A percentile compares a stretch with the other conserved stretches of the same genome.
phyloP scores from a whole-genome alignment of 2,888 invertebrate species.

The Scotopteryx bipunctaria region DNA sequence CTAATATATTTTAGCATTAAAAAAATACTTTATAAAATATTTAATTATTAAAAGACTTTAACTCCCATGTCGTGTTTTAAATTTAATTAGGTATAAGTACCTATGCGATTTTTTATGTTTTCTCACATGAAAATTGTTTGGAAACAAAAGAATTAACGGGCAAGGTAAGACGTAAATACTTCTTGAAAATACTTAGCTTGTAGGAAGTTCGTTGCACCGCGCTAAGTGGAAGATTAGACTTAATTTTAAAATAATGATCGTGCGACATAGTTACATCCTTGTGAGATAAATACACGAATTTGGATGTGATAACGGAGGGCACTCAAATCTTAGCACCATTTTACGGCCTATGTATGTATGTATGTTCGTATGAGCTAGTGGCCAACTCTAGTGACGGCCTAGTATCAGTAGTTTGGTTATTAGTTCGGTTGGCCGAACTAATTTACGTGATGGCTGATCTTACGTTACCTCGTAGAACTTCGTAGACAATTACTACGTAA shows the following conservation, averaged over 20 bases:
- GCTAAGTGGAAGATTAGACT: constrained; percentile 68
- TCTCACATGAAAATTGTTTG: constrained; percentile 53
- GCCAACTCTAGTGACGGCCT: too few species aligned
- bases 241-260: constrained; percentile 76
- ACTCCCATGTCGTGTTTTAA: constrained; percentile 50
- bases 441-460: too few species aligned
- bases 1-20: constrained; percentile 52
- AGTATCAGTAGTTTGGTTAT: too few species aligned
- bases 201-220: constrained; percentile 72
- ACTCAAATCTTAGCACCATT: constrained; percentile 22
- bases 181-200: constrained; percentile 50
- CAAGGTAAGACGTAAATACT: constrained; percentile 55
- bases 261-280: constrained; percentile 50
- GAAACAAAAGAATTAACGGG: constrained; percentile 64
- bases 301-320: constrained; percentile 26
- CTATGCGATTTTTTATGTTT: constrained; percentile 40
- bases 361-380: too few species aligned
- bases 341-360: too few species aligned
- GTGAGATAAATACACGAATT: constrained; percentile 19
- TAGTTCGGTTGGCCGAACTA: too few species aligned
- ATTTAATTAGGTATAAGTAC: too few species aligned
- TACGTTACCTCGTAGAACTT: neutral
- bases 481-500: too few species aligned
- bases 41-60: constrained; percentile 44
- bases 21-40: constrained; percentile 18